Conservation (phyloP, 2,113 vertebrate species). For the Gavia stellata region DNA sequence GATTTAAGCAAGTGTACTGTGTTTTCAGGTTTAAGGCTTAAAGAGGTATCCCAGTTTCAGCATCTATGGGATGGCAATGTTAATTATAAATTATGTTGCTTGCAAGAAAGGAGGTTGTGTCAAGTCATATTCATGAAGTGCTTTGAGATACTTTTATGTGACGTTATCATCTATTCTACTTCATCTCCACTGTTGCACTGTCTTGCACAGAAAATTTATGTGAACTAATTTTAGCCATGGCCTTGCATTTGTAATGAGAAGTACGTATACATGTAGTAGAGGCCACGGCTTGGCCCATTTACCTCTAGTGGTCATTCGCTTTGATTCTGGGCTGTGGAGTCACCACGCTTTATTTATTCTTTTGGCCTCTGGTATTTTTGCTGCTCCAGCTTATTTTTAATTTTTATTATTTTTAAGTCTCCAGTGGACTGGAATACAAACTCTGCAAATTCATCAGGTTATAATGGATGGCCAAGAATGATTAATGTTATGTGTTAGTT, state of each 20-base stretch:
- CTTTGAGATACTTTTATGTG: background rate
- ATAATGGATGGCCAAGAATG: background rate
- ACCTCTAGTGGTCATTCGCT: background rate
- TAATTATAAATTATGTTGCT: background rate
- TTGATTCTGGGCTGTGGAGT: background rate
- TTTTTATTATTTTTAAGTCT: slow-evolving; percentile 19
- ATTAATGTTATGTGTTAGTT: slow-evolving; percentile 39
- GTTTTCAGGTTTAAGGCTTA: background rate
- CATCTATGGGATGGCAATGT: background rate
- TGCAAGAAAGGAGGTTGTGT: background rate
- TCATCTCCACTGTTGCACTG: background rate
- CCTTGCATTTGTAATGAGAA: background rate
- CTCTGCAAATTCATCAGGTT: slow-evolving; percentile 43
- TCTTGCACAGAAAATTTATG: background rate
- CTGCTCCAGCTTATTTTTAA: slow-evolving; percentile 27
- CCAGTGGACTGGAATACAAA: slow-evolving; percentile 11
- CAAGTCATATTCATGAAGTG: background rate
- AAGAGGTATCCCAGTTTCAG: background rate
- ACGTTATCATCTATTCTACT: background rate
- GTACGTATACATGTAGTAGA: background rate
- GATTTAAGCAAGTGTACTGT: background rate
- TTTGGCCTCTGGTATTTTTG: slow-evolving; percentile 9
- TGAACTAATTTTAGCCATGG: background rate
- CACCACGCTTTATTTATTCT: background rate
- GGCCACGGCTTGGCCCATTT: background rate